These are phyloP conservation scores for Chelon auratus DNA, from an alignment of 2,797 vertebrate genomes.

Conservation along the genomic window DNA sequence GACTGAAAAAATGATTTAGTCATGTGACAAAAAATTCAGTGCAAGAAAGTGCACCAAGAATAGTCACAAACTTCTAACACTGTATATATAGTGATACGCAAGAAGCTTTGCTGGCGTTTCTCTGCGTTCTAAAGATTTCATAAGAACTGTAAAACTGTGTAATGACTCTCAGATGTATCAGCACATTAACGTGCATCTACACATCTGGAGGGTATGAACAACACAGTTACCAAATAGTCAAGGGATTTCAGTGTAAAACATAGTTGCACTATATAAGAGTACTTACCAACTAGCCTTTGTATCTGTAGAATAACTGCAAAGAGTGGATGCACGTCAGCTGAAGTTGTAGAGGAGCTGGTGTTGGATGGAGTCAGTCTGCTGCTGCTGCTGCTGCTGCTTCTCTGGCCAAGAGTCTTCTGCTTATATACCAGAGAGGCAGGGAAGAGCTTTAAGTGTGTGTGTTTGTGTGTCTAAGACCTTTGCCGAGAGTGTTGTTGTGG, in stretches of 20 bases:
- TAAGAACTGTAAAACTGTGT: background rate
- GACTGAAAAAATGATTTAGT: background rate
- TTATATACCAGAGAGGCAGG: conserved; percentile 66
- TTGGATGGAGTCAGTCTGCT: conserved; percentile 42
- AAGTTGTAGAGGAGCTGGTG: conserved; percentile 46
- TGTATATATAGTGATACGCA: background rate
- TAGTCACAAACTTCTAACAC: no score
- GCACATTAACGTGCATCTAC: conserved; percentile 7
- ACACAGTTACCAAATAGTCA: background rate
- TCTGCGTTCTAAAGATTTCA: conserved; percentile 1
- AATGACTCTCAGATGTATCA: conserved; percentile 19
- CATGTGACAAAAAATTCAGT: background rate
- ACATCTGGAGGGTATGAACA: conserved; percentile 46
- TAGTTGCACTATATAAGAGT: background rate
- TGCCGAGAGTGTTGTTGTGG: conserved; percentile 38
- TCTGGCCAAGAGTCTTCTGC: conserved; percentile 39
- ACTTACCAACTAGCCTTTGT: background rate
- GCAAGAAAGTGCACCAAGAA: background rate
- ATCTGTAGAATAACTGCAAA: background rate
- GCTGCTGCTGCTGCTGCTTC: conserved; percentile 36
- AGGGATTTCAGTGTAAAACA: background rate
- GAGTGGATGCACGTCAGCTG: conserved; percentile 32
- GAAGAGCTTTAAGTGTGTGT: conserved; percentile 33
- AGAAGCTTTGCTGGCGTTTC: background rate
- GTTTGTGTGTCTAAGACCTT: conserved; percentile 18